phyloP scores from a whole-genome alignment of 2,797 vertebrate genomes.

The Onychomys arenicola region DNA sequence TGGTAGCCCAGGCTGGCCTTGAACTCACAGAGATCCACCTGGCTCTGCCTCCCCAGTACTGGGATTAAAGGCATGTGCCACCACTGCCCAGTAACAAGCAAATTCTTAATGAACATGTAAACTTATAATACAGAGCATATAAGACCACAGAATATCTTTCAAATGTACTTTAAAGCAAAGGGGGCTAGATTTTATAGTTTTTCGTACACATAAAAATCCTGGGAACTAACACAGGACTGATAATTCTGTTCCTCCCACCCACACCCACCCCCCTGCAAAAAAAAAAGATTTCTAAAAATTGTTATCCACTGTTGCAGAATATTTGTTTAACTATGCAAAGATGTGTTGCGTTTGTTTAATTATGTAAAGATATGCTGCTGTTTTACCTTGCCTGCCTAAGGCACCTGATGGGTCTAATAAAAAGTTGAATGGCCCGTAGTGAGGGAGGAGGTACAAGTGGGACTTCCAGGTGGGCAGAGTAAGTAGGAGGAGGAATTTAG shows the following conservation, averaged over 20 bases:
- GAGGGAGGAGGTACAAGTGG: neutral
- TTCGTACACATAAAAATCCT: neutral
- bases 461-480: neutral
- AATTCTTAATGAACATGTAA: conserved; percentile 6
- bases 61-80: too few relatives aligned
- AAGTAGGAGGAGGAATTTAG: neutral
- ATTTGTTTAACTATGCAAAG: neutral
- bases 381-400: neutral
- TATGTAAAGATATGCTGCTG: neutral
- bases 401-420: neutral
- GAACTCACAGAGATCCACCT: too few relatives aligned
- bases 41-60: too few relatives aligned
- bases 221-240: neutral
- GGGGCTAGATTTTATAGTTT: conserved; percentile 29
- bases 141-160: neutral
- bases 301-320: neutral
- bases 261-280: too few relatives aligned
- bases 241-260: neutral
- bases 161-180: conserved; percentile 38
- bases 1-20: too few relatives aligned
- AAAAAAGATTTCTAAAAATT: neutral
- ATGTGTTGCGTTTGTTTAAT: neutral
- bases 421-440: neutral
- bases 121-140: neutral
- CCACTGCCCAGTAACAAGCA: too few relatives aligned